Percentiles rank a stretch among this genome's conserved stretches.
phyloP scores from a whole-genome alignment of 2,888 invertebrate genomes.

The Lasioglossum vierecki region DNA sequence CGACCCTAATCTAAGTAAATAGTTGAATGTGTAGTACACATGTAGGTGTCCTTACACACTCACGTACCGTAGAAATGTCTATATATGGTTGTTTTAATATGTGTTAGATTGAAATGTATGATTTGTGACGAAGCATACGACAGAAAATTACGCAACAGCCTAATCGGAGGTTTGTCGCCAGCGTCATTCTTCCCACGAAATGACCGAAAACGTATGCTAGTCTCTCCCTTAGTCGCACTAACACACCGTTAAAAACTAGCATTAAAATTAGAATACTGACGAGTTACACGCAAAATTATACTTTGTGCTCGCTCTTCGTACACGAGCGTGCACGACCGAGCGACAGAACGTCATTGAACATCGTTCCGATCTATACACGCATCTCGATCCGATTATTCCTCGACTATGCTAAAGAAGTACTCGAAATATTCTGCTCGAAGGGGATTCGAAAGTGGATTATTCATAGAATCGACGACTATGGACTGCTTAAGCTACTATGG shows the following conservation, averaged over 20 bases:
- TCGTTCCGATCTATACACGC: neutral
- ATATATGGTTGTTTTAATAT: neutral
- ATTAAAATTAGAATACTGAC: conserved; percentile 64
- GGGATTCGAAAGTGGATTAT: neutral
- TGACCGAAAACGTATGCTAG: conserved; percentile 16
- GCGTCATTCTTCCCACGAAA: conserved; percentile 41
- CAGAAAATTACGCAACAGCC: neutral
- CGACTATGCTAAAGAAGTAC: conserved; percentile 9
- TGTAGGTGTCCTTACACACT: neutral
- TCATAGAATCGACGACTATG: neutral
- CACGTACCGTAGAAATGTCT: neutral
- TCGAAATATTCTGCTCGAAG: neutral
- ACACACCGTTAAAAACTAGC: conserved; percentile 44
- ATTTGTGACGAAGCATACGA: neutral
- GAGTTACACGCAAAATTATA: conserved; percentile 48
- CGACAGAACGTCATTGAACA: conserved; percentile 3
- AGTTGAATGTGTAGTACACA: neutral
- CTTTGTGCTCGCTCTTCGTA: conserved; percentile 9
- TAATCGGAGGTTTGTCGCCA: conserved; percentile 40
- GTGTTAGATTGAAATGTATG: neutral
- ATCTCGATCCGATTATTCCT: conserved; percentile 12
- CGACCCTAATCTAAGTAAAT: neutral
- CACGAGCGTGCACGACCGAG: conserved; percentile 3
- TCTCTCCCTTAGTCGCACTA: conserved; percentile 33
- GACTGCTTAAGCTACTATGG: neutral